phyloP scores from a whole-genome alignment of 2,113 vertebrate genomes.

The Corythaeola cristata region DNA sequence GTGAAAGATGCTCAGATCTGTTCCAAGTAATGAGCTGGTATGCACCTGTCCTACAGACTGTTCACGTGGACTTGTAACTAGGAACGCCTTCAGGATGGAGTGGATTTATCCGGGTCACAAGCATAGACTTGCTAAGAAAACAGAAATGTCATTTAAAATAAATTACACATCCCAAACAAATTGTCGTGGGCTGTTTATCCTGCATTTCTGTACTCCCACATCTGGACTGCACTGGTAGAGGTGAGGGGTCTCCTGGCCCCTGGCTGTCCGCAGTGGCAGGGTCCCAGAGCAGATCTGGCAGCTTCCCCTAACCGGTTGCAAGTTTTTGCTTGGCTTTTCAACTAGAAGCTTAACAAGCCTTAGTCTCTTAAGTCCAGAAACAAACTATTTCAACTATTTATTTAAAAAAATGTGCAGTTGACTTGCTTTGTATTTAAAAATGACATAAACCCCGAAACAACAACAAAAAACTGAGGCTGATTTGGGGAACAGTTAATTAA shows the following conservation, averaged over 20 bases:
- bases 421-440: not conserved
- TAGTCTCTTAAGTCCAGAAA: not conserved
- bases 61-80: not conserved
- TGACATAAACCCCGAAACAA: not conserved
- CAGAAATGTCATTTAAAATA: constrained; percentile 27
- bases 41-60: not conserved
- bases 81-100: not conserved
- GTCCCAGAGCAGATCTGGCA: not conserved
- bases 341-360: not conserved
- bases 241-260: not conserved
- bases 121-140: not conserved
- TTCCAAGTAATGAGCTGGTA: not conserved
- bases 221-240: not conserved
- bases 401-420: not conserved
- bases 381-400: not conserved
- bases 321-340: not conserved
- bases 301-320: not conserved
- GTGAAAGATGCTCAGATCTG: not conserved
- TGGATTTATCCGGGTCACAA: not conserved
- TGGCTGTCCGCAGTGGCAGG: rapidly evolving
- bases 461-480: not conserved
- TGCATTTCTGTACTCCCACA: not conserved
- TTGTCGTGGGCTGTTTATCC: not conserved
- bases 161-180: not conserved
- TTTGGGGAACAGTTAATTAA: not conserved